Evolutionary conservation across 2,113 vertebrate genomes (phyloP).

Genomic region (Oostethus manadensis): DNA sequence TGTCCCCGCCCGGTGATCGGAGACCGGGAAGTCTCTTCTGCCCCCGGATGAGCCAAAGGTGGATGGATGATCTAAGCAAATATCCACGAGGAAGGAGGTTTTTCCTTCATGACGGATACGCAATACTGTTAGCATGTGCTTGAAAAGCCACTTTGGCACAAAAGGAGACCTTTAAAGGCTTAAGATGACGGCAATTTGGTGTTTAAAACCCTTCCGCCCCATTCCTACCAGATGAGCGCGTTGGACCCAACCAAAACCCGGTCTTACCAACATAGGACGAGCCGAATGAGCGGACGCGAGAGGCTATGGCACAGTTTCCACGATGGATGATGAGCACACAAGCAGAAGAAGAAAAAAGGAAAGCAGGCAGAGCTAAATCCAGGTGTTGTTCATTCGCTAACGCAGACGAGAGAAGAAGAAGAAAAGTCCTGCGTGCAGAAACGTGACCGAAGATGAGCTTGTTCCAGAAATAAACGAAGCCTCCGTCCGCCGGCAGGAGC

Average conservation of each 20-base stretch:
- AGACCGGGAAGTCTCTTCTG: too few relatives aligned
- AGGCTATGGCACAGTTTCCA: constrained; percentile 72
- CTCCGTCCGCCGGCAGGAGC: constrained; percentile 34
- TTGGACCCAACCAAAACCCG: not conserved
- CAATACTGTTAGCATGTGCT: too few relatives aligned
- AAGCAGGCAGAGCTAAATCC: constrained; percentile 75
- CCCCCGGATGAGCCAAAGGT: too few relatives aligned
- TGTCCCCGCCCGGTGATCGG: too few relatives aligned
- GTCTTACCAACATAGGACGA: not conserved
- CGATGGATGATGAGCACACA: constrained; percentile 58
- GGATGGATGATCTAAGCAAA: too few relatives aligned
- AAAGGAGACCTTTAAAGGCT: too few relatives aligned
- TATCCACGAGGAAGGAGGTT: too few relatives aligned
- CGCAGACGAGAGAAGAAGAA: constrained; percentile 43
- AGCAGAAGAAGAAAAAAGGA: constrained; percentile 33
- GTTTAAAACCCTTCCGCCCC: constrained; percentile 47
- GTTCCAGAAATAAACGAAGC: constrained; percentile 62
- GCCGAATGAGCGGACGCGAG: constrained; percentile 6
- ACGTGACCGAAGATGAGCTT: constrained; percentile 55
- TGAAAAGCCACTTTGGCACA: too few relatives aligned
- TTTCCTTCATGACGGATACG: too few relatives aligned
- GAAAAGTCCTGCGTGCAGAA: constrained; percentile 70
- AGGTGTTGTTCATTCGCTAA: constrained; percentile 71
- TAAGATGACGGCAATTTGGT: too few relatives aligned
- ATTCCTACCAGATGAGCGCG: constrained; percentile 66